Conservation (phyloP, 1,140 invertebrate species). For the Thaumatotibia leucotreta region DNA sequence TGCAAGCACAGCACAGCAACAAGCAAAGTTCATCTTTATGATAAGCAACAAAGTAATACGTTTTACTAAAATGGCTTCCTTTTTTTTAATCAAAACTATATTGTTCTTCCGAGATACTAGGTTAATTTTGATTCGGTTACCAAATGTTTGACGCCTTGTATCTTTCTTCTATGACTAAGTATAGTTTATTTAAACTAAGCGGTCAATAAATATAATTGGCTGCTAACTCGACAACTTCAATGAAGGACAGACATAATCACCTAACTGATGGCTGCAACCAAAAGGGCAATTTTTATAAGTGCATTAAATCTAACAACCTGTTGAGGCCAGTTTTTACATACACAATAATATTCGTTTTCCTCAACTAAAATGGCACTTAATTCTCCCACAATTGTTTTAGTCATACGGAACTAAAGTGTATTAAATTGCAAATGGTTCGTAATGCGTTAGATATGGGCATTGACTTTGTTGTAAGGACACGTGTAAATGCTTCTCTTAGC, state of each 20-base stretch:
- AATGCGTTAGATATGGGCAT: slow-evolving; percentile 1
- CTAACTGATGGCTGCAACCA: not conserved
- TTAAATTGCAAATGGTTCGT: slow-evolving; percentile 7
- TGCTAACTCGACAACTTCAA: not conserved
- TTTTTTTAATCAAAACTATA: no score
- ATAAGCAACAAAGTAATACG: no score
- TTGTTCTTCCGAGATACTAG: no score
- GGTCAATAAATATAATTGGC: no score
- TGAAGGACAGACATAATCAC: not conserved
- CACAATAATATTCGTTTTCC: slow-evolving; percentile 14
- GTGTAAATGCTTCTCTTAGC: not conserved
- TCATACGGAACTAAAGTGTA: slow-evolving; percentile 8
- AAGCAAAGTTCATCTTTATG: no score
- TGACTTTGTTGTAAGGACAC: not conserved
- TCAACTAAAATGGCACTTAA: slow-evolving; percentile 10
- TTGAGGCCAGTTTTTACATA: not conserved
- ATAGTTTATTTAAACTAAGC: no score
- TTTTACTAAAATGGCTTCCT: no score
- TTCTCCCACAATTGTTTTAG: slow-evolving; percentile 4
- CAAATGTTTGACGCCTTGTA: no score
- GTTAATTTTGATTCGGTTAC: no score
- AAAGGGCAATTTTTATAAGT: slow-evolving; percentile 9
- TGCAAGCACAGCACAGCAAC: no score
- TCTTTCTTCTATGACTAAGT: no score
- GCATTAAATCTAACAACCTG: not conserved